Evolutionary conservation across 2,113 vertebrate species (phyloP), one percentile per base, ranked within the genome.

Genomic region (Carassius carassius): DNA sequence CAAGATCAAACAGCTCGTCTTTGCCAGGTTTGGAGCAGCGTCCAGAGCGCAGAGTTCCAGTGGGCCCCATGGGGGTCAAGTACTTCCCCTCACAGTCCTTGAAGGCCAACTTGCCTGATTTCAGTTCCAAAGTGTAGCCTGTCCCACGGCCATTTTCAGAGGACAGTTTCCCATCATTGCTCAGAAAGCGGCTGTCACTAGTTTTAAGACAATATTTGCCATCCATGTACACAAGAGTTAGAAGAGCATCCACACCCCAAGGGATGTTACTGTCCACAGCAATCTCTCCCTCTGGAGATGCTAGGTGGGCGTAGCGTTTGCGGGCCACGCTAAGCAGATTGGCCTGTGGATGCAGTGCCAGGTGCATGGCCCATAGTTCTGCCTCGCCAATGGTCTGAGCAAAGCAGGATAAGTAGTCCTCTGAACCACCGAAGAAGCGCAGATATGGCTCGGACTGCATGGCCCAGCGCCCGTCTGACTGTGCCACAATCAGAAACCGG

Each of bases 1-100:
- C 97, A 87, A 99, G 94, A 88, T 99, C 96, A 35, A 99, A 99
- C 89, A 99, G 95, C 93, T 99, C 98, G 0, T 99, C 97, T 89
- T 99, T 98, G 84, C 98, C 95, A 0, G 98, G 96, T 88, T 97
- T 97, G 58, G 96, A 95, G 92, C 95, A 98, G 70, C 98, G 95
- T 67, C 98, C 97, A 0, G 97, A 97, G 84, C 96, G 95, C 85
- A 99, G 94, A 3, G 96, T 97, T 47, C 97, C 97, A 0, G 96
- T 94, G 7, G 98, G 98, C 0, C 97, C 98, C 86, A 94, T 93
- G 1, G 98, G 98, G 0, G 97, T 96, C 93, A 99, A 93, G 88
- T 99, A 99, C 86, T 94, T 98, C 72, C 97, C 98, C 7, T 97
- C 96, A 0, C 95, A 96, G 93, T 98, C 98, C 88, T 98, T 99